Evolutionary conservation across 2,888 invertebrate species (phyloP).

Genomic region (Agrochola litura): DNA sequence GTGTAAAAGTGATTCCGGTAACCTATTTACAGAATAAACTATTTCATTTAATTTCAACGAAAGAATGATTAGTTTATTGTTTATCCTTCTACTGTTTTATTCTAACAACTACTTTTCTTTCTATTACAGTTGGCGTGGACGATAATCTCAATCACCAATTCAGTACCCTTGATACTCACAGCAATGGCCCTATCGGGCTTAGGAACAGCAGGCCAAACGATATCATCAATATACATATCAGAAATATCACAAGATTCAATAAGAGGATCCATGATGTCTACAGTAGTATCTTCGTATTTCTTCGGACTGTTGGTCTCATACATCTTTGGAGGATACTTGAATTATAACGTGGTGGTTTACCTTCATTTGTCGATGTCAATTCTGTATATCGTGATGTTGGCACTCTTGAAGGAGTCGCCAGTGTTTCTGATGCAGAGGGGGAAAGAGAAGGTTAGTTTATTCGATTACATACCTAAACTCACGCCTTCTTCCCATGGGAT

Average conservation of each 20-base stretch:
- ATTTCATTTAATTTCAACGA: background rate
- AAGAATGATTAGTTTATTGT: background rate
- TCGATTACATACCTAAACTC: background rate
- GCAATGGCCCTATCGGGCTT: constrained; percentile 75
- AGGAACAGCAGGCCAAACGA: constrained; percentile 80
- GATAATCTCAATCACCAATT: constrained; percentile 73
- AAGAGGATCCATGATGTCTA: constrained; percentile 78
- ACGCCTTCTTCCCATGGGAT: too few species aligned
- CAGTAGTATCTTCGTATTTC: constrained; percentile 76
- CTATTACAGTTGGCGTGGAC: constrained; percentile 77
- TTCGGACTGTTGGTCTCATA: constrained; percentile 80
- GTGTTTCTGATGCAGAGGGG: constrained; percentile 79
- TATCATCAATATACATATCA: constrained; percentile 79
- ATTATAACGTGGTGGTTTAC: constrained; percentile 77
- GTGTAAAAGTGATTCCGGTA: too few species aligned
- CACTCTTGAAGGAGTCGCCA: constrained; percentile 80
- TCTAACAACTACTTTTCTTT: background rate
- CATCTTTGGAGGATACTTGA: constrained; percentile 77
- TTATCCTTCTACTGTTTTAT: background rate
- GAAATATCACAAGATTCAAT: constrained; percentile 82
- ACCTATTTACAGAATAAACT: too few species aligned
- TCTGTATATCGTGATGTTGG: constrained; percentile 75
- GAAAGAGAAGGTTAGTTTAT: constrained; percentile 74
- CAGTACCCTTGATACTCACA: constrained; percentile 72
- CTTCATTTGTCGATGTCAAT: constrained; percentile 75